Evolutionary conservation across 2,797 vertebrate genomes (phyloP), one percentile per base, ranked within the genome.

Genomic region (Microtus californicus): DNA sequence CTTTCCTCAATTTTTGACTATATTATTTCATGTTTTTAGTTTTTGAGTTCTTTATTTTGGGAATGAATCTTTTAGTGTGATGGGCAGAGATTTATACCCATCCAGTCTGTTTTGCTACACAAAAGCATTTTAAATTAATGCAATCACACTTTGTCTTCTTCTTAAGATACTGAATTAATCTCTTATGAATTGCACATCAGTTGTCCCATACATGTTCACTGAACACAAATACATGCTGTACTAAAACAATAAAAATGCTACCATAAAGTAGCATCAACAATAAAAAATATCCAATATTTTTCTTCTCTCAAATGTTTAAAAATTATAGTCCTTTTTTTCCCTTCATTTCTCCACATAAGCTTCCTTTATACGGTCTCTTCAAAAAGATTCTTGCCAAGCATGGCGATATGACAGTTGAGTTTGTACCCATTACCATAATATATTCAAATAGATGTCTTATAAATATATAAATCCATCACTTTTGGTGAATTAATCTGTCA

Each of bases 241-340:
- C 13, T 82, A 89, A 86, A 67, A 31, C 59, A 65, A 25, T 7
- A 29, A 83, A 83, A 63, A 45, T 63, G 59, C 27, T 34, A 19
- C 31, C 45, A 2, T 13, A 45, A 83, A 65, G 29, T 27, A 45
- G 27, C 37, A 43, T 65, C 15, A 83, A 45, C 59, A 31, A 9
- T 27, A 82, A 29, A 69, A 67, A 79, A 23, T 63, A 43, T 61
- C 43, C 65, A 59, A 81, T 4, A 63, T 45, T 92, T 71, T 13
- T 2, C 40, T 93, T 95, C 76, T 85, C n/a, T 91, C 3, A 80
- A 85, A 2, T 86, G 7, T 23, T 93, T 71, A 27, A 85, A 90
- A 76, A 74, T 90, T 73, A 2, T 67, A 1, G 45, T 69, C 2
- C 45, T 92, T 87, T 1, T 1, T 56, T 6, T 93, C 4, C 27